Evolutionary conservation across 2,888 invertebrate species (phyloP), one percentile per base, ranked within the genome.

Genomic region (Halictus ligatus): DNA sequence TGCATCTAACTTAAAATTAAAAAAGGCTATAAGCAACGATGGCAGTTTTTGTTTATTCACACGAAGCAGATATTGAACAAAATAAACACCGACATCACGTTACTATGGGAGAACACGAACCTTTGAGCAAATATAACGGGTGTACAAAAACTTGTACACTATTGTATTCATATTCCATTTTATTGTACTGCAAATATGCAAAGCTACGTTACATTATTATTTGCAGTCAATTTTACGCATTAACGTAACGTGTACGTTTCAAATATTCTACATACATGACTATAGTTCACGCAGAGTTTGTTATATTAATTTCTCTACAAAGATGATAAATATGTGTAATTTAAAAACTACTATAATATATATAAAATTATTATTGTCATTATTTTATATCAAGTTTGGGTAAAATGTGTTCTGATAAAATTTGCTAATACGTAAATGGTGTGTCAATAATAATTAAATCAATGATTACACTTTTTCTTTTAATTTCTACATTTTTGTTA

Each of bases 1-100:
- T 88, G 91, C 94, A 93, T 93, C 78, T 92, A 92, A 74, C 73
- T 69, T 76, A 78, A 73, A 79, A 76, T 54, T 54, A 25, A 15
- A 76, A 86, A 29, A n/a, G 15, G 18, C 43, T 74, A 40, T 5
- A 50, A 48, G 25, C 46, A 75, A 78, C 40, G 73, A 67, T 69
- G n/a, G 43, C 21, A 60, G 74, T 71, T 71, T 69, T 64, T 18
- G 50, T 69, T 15, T 58, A n/a, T 83, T 74, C 74, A 60, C 13
- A 8, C 18, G 35, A 12, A 43, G 25, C 35, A 82, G 50, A 35
- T 75, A 46, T 25, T 60, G 35, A 72, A 12, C 46, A 64, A 86
- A 82, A 79, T 69, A 86, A 86, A 85, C 71, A 81, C 40, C n/a
- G 40, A 46, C 72, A 79, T 84, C 64, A 72, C 67, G 48, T 64